Evolutionary conservation across 2,113 vertebrate species (phyloP), one percentile per base, ranked within the genome.

Genomic region (Lagopus leucura): DNA sequence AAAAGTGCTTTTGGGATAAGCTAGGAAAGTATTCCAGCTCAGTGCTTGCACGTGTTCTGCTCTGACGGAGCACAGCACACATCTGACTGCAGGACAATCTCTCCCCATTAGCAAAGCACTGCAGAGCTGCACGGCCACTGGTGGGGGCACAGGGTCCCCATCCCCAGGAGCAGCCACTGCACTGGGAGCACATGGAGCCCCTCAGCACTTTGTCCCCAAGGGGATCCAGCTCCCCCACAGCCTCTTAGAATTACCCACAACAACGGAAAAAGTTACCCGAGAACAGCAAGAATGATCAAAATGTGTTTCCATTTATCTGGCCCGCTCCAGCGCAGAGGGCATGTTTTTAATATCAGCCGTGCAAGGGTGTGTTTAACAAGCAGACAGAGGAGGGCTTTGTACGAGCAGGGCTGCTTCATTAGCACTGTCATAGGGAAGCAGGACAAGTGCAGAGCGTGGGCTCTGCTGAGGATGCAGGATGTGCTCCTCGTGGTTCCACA

Each of bases 301-400:
- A 94, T n/a, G 47, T 80, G 43, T 80, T 95, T 93, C 57, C 73
- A 80, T 60, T 96, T 86, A 75, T 52, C 58, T 24, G 3, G n/a
- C 69, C 65, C 32, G 64, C 55, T 75, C 36, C 75, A 50, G 54
- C 0, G 11, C 65, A 52, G 42, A 67, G 73, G 58, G 63, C 65
- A 78, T 38, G 54, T 34, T 93, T 91, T 77, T 81, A 93, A 75
- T 57, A 75, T 57, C 28, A 52, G 10, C 10, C 11, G 28, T 28
- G 47, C 0, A 54, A 2, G 79, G 66, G 38, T 36, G 40, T 20
- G 65, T 38, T 52, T 50, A 86, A 36, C 19, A 15, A 88, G 67
- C 71, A 78, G 86, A 65, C 28, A 79, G 73, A 90, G 60, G 10
- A 73, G 60, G 38, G 52, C 81, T 95, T 84, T 92, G 72, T 67